These are phyloP conservation scores for Leptinotarsa lineolata DNA, from an alignment of 1,140 invertebrate genomes.

Conservation along the genomic window DNA sequence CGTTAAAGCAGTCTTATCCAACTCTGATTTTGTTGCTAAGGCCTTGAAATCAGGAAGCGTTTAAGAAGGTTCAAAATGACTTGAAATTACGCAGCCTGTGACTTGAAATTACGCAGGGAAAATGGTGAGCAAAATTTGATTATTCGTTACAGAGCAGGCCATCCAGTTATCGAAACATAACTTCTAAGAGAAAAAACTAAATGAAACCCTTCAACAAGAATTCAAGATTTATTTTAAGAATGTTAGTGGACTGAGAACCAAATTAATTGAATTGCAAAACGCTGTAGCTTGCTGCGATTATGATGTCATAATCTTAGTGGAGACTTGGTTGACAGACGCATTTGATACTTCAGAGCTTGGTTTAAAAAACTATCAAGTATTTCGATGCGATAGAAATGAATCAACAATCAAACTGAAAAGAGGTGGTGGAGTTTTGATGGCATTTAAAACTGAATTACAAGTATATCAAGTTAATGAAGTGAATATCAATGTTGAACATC, in stretches of 20 bases:
- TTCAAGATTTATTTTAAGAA: slow-evolving; percentile 28
- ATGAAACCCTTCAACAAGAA: too few species aligned
- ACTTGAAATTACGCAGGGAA: slow-evolving; percentile 9
- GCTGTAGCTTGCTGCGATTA: slow-evolving; percentile 14
- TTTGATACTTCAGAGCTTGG: neutral
- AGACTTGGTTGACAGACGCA: slow-evolving; percentile 23
- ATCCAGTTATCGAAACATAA: slow-evolving; percentile 14
- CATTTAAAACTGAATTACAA: neutral
- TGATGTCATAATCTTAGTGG: slow-evolving; percentile 26
- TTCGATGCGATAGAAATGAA: too few species aligned
- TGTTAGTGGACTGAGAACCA: slow-evolving; percentile 26
- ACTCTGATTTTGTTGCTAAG: neutral
- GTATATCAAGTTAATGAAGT: neutral
- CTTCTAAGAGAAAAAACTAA: slow-evolving; percentile 12
- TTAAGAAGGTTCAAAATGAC: slow-evolving; percentile 18
- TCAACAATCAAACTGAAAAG: too few species aligned
- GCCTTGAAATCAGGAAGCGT: neutral
- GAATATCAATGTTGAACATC: neutral
- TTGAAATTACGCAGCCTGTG: slow-evolving; percentile 15
- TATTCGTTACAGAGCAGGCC: slow-evolving; percentile 9
- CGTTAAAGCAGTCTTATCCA: slow-evolving; percentile 17
- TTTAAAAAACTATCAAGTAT: slow-evolving; percentile 1
- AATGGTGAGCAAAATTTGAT: slow-evolving; percentile 16
- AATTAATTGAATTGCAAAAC: slow-evolving; percentile 17
- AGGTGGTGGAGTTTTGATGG: too few species aligned